Base-by-base conservation (phyloP, 2,113 vertebrate genomes). In the Camelus bactrianus region DNA sequence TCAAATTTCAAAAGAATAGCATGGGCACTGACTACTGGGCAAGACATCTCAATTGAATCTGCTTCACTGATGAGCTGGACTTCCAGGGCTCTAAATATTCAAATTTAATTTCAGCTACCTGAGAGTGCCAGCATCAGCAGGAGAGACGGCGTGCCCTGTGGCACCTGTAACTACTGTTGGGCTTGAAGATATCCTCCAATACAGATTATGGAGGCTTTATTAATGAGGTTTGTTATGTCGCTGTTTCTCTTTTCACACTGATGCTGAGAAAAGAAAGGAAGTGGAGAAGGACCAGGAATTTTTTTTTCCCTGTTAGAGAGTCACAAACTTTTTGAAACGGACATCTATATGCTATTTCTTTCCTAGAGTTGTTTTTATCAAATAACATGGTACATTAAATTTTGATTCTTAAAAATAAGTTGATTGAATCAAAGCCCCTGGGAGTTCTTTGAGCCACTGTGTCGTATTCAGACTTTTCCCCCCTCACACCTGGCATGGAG, bases 1-100 rank as follows among this genome's bases (percentile, higher is more conserved):
- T 48, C 46, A 50, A 88, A 93, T 60, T 96, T 85, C 56, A 50
- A 70, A 95, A 86, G 54, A 89, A 67, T 12, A 85, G 19, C 28
- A 30, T 42, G 65, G 6, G 7, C 8, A 82, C 3, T 60, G 50
- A 62, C 64, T 65, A 20, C 90, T 19, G 28, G 26, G 30, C 12
- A 42, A 42, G 77, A 84, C 56, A 62, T 70, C 70, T 62, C 60
- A 0, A 0, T 56, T 28, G 46, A 50, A 50, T 65, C 17, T 72
- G 56, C 42, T 26, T 94, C 83, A 35, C 35, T 20, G 62, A 42
- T 8, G 32, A 38, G 4, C 13, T 92, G n/a, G 10, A 52, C 32
- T 77, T 82, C 13, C 0, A 1, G 48, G 46, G 38, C n/a, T 94
- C 65, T 89, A 46, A 84, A 70, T 38, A 56, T 72, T 76, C 48